Conservation (phyloP, 2,888 invertebrate genomes). For the Heliconius hortense region DNA sequence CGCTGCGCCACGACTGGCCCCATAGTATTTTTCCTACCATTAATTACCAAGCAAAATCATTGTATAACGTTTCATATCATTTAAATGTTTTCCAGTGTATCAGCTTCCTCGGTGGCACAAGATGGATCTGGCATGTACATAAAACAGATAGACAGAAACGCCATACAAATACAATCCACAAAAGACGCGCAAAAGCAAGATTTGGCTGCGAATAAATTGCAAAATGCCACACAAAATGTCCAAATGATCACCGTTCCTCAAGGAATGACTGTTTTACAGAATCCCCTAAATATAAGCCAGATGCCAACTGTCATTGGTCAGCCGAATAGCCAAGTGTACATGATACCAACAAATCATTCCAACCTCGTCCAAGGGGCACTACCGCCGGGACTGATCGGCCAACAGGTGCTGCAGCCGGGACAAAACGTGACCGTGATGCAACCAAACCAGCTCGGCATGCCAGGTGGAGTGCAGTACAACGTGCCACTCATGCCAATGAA, state of each 20-base stretch:
- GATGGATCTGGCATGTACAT: constrained; percentile 76
- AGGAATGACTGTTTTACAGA: constrained; percentile 75
- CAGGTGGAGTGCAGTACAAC: constrained; percentile 72
- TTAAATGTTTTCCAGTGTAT: constrained; percentile 56
- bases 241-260: constrained; percentile 78
- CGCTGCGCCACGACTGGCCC: no score
- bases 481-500: constrained; percentile 75
- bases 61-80: no score
- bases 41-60: no score
- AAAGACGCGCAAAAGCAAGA: constrained; percentile 74
- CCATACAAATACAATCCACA: constrained; percentile 69
- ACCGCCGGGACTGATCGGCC: constrained; percentile 64
- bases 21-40: no score
- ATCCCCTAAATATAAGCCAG: constrained; percentile 70
- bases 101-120: constrained; percentile 62
- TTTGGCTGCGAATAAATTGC: constrained; percentile 60
- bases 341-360: constrained; percentile 73
- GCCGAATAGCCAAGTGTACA: constrained; percentile 74
- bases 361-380: constrained; percentile 65
- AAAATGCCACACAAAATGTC: constrained; percentile 68
- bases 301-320: constrained; percentile 71
- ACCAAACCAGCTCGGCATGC: constrained; percentile 71
- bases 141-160: constrained; percentile 71
- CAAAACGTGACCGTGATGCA: constrained; percentile 78
- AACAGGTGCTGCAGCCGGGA: constrained; percentile 69